A percentile compares a stretch with the other conserved stretches of the same genome.
phyloP scores from a whole-genome alignment of 2,888 invertebrate genomes.

The Papilio demoleus region DNA sequence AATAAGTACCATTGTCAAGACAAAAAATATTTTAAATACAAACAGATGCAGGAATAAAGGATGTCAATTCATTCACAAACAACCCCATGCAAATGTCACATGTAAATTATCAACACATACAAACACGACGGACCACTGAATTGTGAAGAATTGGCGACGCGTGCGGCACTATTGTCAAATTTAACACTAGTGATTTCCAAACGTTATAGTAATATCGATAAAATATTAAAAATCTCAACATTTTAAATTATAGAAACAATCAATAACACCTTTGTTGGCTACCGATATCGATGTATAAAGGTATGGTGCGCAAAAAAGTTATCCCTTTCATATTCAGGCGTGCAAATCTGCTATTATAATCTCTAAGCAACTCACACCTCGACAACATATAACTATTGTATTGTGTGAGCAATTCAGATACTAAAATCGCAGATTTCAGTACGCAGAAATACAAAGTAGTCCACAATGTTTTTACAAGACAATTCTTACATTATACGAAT shows the following conservation, averaged over 20 bases:
- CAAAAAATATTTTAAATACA: background rate
- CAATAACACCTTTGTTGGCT: background rate
- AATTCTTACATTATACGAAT: too few species aligned
- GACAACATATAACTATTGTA: too few species aligned
- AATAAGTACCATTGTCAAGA: background rate
- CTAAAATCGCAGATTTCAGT: too few species aligned
- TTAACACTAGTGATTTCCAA: slow-evolving; percentile 31
- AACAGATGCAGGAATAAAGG: slow-evolving; percentile 21
- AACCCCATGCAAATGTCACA: slow-evolving; percentile 15
- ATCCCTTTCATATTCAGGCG: too few species aligned
- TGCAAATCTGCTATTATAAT: too few species aligned
- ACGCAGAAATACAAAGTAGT: too few species aligned
- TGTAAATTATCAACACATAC: slow-evolving; percentile 13
- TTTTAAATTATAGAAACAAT: too few species aligned
- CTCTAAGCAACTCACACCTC: too few species aligned
- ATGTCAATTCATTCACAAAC: slow-evolving; percentile 1
- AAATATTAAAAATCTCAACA: background rate
- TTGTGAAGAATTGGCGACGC: slow-evolving; percentile 39
- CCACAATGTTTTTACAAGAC: too few species aligned
- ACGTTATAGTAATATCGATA: background rate
- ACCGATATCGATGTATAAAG: too few species aligned
- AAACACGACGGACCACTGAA: slow-evolving; percentile 16
- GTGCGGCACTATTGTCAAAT: slow-evolving; percentile 36
- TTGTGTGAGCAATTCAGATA: too few species aligned
- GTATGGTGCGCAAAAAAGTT: too few species aligned